Conservation (phyloP, 1,140 invertebrate species). For the Hyphantria cunea region DNA sequence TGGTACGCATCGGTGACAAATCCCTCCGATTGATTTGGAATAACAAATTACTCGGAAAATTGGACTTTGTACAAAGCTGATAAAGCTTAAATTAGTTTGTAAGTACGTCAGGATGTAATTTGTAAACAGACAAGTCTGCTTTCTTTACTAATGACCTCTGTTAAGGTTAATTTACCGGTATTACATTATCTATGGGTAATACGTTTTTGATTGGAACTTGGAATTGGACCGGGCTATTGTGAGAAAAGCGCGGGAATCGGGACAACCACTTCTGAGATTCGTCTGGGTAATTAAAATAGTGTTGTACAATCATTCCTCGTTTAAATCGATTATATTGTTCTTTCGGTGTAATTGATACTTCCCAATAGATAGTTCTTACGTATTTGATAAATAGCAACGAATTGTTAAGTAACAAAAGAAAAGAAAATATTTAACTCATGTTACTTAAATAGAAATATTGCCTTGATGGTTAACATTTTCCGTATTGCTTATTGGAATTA, state of each 20-base stretch:
- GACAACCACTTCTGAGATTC: conserved; percentile 13
- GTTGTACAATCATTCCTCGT: conserved; percentile 3
- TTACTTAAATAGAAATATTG: too few relatives aligned
- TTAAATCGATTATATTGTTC: background rate
- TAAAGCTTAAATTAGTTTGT: conserved; percentile 38
- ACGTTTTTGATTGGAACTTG: conserved; percentile 37
- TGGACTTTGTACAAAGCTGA: conserved; percentile 22
- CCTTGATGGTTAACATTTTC: too few relatives aligned
- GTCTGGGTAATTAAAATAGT: conserved; percentile 11
- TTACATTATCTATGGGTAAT: conserved; percentile 37
- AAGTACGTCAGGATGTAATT: conserved; percentile 32
- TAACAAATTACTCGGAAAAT: conserved; percentile 22
- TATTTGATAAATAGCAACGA: too few relatives aligned
- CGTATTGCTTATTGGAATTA: too few relatives aligned
- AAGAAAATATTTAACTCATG: too few relatives aligned
- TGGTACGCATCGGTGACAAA: conserved; percentile 19
- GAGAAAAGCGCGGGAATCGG: conserved; percentile 9
- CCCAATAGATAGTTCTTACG: background rate
- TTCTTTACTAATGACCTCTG: conserved; percentile 51
- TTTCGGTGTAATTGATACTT: background rate
- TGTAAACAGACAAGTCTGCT: conserved; percentile 40
- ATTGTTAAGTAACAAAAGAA: too few relatives aligned
- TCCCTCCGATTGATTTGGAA: conserved; percentile 27
- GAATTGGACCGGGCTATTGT: conserved; percentile 8
- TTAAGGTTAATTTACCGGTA: conserved; percentile 31